Evolutionary conservation across 2,888 invertebrate species (phyloP).

Genomic region (Bhutanitis thaidina): DNA sequence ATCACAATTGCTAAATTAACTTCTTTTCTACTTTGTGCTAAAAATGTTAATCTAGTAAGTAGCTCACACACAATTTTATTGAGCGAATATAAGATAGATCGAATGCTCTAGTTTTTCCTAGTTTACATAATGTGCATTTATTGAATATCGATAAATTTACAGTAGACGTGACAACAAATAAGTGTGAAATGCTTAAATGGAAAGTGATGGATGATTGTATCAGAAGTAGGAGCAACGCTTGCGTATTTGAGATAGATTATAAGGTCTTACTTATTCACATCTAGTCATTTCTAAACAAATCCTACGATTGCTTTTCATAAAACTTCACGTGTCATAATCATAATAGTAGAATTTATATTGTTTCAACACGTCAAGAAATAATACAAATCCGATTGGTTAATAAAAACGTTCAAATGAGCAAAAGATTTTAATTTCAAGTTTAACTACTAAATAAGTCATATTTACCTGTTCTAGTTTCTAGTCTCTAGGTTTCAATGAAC

Average conservation of each 20-base stretch:
- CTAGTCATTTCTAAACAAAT: neutral
- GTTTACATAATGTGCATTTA: slow-evolving; percentile 3
- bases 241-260: neutral
- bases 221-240: neutral
- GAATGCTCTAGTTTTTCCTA: neutral
- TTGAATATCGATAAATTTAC: neutral
- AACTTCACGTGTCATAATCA: no score
- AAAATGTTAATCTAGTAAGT: neutral
- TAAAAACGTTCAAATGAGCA: no score
- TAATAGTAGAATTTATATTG: no score
- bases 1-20: neutral
- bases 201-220: neutral
- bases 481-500: no score
- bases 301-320: no score
- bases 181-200: slow-evolving; percentile 1
- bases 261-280: slow-evolving; percentile 1
- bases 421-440: no score
- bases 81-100: neutral
- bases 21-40: slow-evolving; percentile 8
- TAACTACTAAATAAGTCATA: no score
- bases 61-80: neutral
- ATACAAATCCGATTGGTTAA: no score
- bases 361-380: no score
- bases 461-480: no score
- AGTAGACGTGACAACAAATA: slow-evolving; percentile 8